Evolutionary conservation across 1,140 invertebrate genomes (phyloP).

Genomic region (Zaprionus tsacasi): DNA sequence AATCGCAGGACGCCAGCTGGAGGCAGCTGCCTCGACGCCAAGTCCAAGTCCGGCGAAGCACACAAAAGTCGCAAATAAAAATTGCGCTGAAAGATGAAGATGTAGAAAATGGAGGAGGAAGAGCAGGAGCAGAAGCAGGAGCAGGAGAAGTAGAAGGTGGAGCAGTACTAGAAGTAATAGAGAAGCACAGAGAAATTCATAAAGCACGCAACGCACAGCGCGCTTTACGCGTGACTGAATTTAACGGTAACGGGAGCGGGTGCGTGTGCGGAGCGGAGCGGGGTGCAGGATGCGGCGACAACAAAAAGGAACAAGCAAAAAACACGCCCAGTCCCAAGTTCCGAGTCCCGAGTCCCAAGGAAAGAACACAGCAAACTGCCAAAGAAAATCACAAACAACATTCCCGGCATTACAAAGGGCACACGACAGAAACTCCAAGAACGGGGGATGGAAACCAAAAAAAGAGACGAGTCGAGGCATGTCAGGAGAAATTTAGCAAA

Average conservation of each 20-base stretch:
- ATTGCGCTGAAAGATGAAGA: conserved; percentile 48
- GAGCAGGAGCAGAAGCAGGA: neutral
- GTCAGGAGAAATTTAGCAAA: conserved; percentile 22
- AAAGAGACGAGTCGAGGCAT: neutral
- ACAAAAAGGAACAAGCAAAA: conserved; percentile 25
- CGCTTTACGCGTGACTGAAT: conserved; percentile 71
- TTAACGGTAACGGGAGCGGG: conserved; percentile 21
- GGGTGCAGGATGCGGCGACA: neutral
- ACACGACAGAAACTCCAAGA: conserved; percentile 15
- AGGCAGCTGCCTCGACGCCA: conserved; percentile 11
- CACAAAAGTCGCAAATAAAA: conserved; percentile 64
- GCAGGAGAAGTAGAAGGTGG: neutral
- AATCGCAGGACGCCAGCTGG: conserved; percentile 48
- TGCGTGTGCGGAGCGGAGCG: no score
- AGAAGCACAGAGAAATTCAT: conserved; percentile 65
- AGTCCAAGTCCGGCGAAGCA: conserved; percentile 3
- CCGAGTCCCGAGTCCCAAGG: conserved; percentile 38
- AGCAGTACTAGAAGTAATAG: conserved; percentile 61
- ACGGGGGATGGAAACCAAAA: conserved; percentile 3
- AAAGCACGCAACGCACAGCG: conserved; percentile 65
- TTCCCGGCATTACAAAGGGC: conserved; percentile 58
- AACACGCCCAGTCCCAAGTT: conserved; percentile 42
- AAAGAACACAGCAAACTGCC: conserved; percentile 21
- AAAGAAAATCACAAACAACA: conserved; percentile 77
- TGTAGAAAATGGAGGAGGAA: neutral